phyloP scores from a whole-genome alignment of 2,888 invertebrate genomes.

The Amblyjoppa proteus region DNA sequence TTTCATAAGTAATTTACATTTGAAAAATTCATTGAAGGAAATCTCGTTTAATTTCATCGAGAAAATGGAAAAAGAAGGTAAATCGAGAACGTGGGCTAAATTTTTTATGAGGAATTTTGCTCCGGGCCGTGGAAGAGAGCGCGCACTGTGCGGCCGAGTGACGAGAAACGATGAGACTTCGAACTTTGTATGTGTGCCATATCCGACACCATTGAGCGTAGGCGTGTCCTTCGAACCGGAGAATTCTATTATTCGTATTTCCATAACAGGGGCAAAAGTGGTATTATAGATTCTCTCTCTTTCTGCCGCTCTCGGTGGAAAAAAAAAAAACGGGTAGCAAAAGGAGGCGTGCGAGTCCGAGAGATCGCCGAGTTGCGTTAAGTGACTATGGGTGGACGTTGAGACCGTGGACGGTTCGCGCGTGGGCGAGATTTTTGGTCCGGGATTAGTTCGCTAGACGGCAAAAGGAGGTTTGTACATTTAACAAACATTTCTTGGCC shows the following conservation, averaged over 20 bases:
- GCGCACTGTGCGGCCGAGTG: too few species aligned
- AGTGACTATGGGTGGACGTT: conserved; percentile 62
- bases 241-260: conserved; percentile 35
- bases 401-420: conserved; percentile 46
- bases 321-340: conserved; percentile 53
- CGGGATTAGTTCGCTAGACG: conserved; percentile 67
- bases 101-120: too few species aligned
- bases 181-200: too few species aligned
- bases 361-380: conserved; percentile 54
- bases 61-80: too few species aligned
- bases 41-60: too few species aligned
- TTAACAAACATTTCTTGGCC: too few species aligned
- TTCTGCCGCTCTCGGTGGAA: neutral
- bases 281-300: conserved; percentile 28
- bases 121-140: too few species aligned
- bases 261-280: conserved; percentile 38
- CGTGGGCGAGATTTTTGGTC: conserved; percentile 75
- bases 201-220: neutral
- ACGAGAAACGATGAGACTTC: too few species aligned
- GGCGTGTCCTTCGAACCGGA: conserved; percentile 7
- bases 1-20: too few species aligned
- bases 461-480: too few species aligned
- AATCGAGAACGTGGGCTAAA: too few species aligned
- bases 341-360: conserved; percentile 37
- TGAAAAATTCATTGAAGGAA: too few species aligned